These are phyloP conservation scores for Hepsetus odoe DNA, from an alignment of 2,113 vertebrate species.

Conservation along the genomic window DNA sequence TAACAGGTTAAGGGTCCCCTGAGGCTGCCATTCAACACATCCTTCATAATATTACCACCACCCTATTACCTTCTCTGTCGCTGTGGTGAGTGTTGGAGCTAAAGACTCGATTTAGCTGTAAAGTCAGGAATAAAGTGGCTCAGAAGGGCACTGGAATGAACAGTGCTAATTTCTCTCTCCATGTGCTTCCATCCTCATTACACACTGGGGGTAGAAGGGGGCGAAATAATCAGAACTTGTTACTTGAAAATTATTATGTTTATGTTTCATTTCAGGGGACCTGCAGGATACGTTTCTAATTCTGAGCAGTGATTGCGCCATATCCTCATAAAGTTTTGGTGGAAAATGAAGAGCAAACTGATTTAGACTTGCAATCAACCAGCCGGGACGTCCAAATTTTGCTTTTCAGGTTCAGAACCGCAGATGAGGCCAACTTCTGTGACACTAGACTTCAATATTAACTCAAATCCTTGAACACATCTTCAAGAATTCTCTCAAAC, in stretches of 20 bases:
- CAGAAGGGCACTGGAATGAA: constrained; percentile 5
- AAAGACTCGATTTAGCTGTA: constrained; percentile 2
- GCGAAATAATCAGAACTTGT: neutral
- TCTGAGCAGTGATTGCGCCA: no score
- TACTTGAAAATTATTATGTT: neutral
- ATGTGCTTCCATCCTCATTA: neutral
- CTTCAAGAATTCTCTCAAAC: no score
- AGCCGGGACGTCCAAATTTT: no score
- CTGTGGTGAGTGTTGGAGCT: neutral
- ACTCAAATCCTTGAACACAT: no score
- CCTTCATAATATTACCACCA: constrained; percentile 15
- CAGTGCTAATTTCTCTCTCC: neutral
- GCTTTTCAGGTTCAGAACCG: no score
- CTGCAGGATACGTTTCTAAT: no score
- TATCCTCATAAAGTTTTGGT: no score
- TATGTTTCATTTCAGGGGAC: neutral
- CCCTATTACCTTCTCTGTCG: neutral
- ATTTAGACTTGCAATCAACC: no score
- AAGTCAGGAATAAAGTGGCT: constrained; percentile 6
- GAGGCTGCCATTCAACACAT: neutral
- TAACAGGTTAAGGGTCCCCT: constrained; percentile 11
- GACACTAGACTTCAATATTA: no score
- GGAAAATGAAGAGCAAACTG: no score
- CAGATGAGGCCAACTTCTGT: no score
- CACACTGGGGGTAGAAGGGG: neutral